Evolutionary conservation across 2,888 invertebrate genomes (phyloP).

Genomic region (Exocentrus adspersus): DNA sequence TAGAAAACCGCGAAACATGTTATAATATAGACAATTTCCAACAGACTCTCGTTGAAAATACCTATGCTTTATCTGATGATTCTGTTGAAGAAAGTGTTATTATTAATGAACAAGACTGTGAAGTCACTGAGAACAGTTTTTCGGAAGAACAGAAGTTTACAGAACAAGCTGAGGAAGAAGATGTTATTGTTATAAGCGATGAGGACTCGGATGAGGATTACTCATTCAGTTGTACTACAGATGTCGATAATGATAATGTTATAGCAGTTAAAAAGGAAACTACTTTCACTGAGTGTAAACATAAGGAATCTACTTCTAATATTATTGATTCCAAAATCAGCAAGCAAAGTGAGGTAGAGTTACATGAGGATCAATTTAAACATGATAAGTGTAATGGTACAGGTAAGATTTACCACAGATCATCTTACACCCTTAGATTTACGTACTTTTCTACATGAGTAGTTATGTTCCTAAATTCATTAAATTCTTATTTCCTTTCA

Average conservation of each 20-base stretch:
- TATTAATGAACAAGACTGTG: too few relatives aligned
- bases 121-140: background rate
- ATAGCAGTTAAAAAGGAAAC: background rate
- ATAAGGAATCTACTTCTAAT: too few relatives aligned
- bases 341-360: too few relatives aligned
- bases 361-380: too few relatives aligned
- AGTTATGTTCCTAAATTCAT: too few relatives aligned
- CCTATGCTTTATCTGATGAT: background rate
- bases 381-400: too few relatives aligned
- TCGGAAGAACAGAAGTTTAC: background rate
- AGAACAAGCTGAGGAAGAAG: background rate
- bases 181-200: constrained; percentile 15
- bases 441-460: too few relatives aligned
- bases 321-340: too few relatives aligned
- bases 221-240: background rate
- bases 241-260: background rate
- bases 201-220: background rate
- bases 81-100: background rate
- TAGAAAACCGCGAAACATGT: background rate
- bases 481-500: too few relatives aligned
- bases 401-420: too few relatives aligned
- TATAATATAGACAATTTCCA: constrained; percentile 19
- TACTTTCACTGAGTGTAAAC: too few relatives aligned
- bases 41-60: constrained; percentile 14
- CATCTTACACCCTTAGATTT: too few relatives aligned